Base-by-base conservation (phyloP, 37 sponge, comb jelly and placozoan genomes). In the Theonella swinhoei region DNA sequence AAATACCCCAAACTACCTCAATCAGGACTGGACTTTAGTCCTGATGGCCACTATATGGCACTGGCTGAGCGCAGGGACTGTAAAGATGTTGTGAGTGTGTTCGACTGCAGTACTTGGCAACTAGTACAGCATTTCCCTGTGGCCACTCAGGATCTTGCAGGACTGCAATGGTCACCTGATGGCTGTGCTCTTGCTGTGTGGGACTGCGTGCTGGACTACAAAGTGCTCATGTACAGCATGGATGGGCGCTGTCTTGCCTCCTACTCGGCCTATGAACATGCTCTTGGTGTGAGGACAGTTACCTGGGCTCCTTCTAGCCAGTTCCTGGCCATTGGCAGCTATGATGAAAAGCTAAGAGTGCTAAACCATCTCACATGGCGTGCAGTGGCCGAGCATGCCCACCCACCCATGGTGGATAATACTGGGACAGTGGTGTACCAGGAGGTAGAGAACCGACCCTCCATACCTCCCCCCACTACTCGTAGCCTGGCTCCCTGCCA, bases 321-420 rank as follows among this genome's bases (percentile, higher is more conserved):
- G 80, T 95, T 99, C 39, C 82, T 94, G 9, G 96, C 97, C 30
- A 80, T 99, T 64, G 99, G 99, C 24, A 88, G 96, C 38, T 99
- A 75, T 68, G 97, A 96, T 80, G 89, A 97, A 74, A 94, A 91
- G 71, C 62, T 92, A 23, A 63, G 89, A 23, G 34, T 95, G 4
- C 76, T 99, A 31, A 99, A 99, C 40, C 81, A 95, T 62, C 63
- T 96, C 37, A 93, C 99, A 0, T 99, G 99, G 99, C 92, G 85
- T 42, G 54, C 86, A 19, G 81, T 95, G 19, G 87, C 83, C 0
- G 91, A 95, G 58, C 87, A 82, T 33, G 54, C 29, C 11, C 98
- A 97, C 78, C 81, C 89, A 4, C 17, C 62, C 0, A 47, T 71
- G 1, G 62, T 62, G 29, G 89, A 83, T 32, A 39, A 58, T 9